These are phyloP conservation scores for Tringa solitaria DNA, from an alignment of 2,113 vertebrate species.

Conservation along the genomic window DNA sequence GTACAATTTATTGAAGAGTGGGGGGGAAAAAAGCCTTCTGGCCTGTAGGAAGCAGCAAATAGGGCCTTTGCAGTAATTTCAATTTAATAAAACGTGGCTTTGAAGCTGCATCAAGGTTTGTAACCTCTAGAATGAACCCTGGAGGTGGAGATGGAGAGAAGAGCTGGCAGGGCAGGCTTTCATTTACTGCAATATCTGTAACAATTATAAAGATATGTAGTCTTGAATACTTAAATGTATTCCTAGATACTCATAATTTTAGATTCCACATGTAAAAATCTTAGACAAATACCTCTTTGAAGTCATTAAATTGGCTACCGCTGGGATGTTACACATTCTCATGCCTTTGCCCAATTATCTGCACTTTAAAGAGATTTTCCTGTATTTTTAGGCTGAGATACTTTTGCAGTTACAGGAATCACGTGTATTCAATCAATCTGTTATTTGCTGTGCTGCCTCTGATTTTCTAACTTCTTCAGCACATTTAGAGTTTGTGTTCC, in stretches of 20 bases:
- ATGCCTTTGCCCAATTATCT: background rate
- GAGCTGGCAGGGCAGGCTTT: background rate
- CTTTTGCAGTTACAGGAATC: background rate
- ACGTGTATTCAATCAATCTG: accelerated
- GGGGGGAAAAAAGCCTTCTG: background rate
- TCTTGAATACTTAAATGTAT: background rate
- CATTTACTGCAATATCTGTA: background rate
- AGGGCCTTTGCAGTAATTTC: background rate
- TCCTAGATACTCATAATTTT: background rate
- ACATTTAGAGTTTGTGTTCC: background rate
- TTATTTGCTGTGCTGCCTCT: background rate
- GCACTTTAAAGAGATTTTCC: background rate
- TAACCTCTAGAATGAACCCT: background rate
- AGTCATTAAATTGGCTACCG: background rate
- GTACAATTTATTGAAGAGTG: background rate
- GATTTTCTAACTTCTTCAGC: background rate
- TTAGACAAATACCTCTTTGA: background rate
- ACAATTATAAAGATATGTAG: background rate
- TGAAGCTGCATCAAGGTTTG: background rate
- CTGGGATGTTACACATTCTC: background rate
- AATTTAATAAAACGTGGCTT: background rate
- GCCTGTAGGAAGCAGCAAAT: background rate
- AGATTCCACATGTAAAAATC: background rate
- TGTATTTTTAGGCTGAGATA: background rate
- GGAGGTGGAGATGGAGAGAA: background rate